These are phyloP conservation scores for Branchinecta sandiegonensis DNA, from an alignment of 2,888 invertebrate genomes.

Conservation along the genomic window DNA sequence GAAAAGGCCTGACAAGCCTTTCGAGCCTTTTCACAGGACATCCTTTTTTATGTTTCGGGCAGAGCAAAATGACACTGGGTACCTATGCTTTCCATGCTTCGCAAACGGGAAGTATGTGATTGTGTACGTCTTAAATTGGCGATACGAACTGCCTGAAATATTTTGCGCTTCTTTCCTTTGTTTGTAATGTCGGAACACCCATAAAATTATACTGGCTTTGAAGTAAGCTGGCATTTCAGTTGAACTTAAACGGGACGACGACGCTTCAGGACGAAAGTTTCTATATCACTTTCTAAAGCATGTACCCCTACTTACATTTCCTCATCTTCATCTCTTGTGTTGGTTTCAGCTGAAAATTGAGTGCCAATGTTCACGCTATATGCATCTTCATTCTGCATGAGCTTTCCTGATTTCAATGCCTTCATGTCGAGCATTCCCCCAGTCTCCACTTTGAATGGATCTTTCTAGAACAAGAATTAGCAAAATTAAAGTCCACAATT, in stretches of 20 bases:
- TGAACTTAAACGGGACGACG: slow-evolving; percentile 2
- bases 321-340: slow-evolving; percentile 93
- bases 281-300: neutral
- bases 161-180: too few species aligned
- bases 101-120: too few species aligned
- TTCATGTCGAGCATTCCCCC: slow-evolving; percentile 85
- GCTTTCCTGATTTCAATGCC: slow-evolving; percentile 60
- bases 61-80: too few species aligned
- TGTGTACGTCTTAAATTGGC: too few species aligned
- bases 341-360: slow-evolving; percentile 94
- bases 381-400: slow-evolving; percentile 66
- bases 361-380: slow-evolving; percentile 91
- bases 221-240: neutral
- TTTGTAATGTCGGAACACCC: too few species aligned
- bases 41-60: too few species aligned
- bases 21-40: too few species aligned
- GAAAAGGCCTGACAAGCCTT: too few species aligned
- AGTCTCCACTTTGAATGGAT: slow-evolving; percentile 58
- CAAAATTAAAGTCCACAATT: slow-evolving; percentile 2
- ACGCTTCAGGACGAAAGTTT: neutral
- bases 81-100: too few species aligned
- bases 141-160: too few species aligned
- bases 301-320: slow-evolving; percentile 60
- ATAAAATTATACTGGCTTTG: neutral
- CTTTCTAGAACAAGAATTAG: slow-evolving; percentile 39